phyloP scores from a whole-genome alignment of 2,888 invertebrate genomes.

The Anoncus sp. region DNA sequence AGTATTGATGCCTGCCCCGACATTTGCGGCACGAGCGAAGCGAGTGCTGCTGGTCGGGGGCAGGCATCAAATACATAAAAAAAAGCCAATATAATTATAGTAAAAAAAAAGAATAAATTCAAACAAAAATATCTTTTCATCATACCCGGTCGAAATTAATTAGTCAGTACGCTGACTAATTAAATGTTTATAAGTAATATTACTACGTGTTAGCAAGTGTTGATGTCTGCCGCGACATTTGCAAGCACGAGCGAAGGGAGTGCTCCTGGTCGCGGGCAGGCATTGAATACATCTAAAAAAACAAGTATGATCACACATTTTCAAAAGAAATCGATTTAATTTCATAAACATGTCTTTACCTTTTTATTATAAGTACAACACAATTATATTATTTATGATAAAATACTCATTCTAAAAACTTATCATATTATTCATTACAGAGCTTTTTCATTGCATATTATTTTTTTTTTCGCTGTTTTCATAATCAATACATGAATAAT shows the following conservation, averaged over 20 bases:
- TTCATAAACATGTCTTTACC: constrained; percentile 15
- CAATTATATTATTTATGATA: constrained; percentile 36
- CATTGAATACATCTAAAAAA: constrained; percentile 33
- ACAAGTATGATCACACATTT: constrained; percentile 24
- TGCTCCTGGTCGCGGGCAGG: constrained; percentile 49
- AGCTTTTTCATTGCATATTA: not conserved
- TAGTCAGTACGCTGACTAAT: no score
- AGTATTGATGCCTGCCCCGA: no score
- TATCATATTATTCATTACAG: constrained; percentile 1
- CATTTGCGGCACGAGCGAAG: no score
- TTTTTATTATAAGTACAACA: constrained; percentile 21
- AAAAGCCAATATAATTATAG: no score
- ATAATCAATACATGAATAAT: constrained; percentile 37
- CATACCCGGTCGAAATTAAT: constrained; percentile 38
- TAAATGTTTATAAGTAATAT: no score
- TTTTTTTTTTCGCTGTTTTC: constrained; percentile 19
- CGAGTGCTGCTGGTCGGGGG: no score
- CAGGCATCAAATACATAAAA: no score
- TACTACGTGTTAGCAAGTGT: not conserved
- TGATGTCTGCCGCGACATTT: not conserved
- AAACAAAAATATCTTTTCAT: no score
- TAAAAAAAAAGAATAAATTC: no score
- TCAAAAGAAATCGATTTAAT: constrained; percentile 16
- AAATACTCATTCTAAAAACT: constrained; percentile 12
- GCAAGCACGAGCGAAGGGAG: not conserved